Evolutionary conservation across 2,113 vertebrate genomes (phyloP).

Genomic region (Mirounga angustirostris): DNA sequence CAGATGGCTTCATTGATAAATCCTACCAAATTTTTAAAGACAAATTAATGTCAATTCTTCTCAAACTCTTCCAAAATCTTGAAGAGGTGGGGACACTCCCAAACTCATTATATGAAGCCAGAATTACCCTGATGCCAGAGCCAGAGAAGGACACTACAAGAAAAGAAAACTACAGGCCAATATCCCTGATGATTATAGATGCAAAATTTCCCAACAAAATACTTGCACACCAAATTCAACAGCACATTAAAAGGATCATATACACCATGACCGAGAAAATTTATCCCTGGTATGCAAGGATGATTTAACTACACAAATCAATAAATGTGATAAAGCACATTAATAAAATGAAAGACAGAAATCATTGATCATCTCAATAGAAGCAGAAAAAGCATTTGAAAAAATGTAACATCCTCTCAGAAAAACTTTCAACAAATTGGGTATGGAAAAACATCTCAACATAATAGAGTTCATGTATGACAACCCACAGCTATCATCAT

Average conservation of each 20-base stretch:
- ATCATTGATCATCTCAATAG: neutral
- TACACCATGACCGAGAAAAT: neutral
- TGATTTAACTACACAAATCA: neutral
- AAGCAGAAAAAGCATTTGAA: neutral
- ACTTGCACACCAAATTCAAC: neutral
- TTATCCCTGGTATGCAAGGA: neutral
- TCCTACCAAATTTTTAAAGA: neutral
- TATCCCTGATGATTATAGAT: neutral
- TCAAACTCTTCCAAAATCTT: neutral
- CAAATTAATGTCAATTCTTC: neutral
- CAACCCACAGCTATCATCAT: neutral
- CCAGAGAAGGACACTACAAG: neutral
- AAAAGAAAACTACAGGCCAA: neutral
- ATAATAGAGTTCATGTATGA: neutral
- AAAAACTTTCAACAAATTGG: neutral
- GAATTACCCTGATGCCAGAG: neutral
- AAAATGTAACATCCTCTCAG: neutral
- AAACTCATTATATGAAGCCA: neutral
- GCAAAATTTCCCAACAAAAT: neutral
- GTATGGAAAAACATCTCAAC: neutral
- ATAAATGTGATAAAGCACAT: neutral
- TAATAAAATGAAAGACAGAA: neutral
- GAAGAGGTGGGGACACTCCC: neutral
- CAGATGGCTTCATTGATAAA: neutral
- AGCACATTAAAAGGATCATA: neutral